phyloP scores from a whole-genome alignment of 1,140 invertebrate species.

The Brachionus koreanus region DNA sequence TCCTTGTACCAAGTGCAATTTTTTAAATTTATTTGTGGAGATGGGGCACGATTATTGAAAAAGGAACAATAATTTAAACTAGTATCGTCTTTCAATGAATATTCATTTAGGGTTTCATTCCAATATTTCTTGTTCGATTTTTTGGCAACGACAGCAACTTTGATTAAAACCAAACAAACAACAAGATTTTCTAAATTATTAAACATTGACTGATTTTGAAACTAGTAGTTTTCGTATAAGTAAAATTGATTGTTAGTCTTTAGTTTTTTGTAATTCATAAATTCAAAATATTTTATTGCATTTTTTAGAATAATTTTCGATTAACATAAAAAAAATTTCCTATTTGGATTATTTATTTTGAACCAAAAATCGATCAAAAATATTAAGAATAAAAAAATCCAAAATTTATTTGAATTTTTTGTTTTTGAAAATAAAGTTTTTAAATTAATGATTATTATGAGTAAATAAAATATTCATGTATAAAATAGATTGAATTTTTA shows the following conservation, averaged over 20 bases:
- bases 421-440: too few relatives aligned
- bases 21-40: conserved; percentile 53
- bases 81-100: neutral
- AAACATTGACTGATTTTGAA: neutral
- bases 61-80: conserved; percentile 54
- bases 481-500: too few relatives aligned
- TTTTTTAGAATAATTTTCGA: neutral
- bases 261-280: neutral
- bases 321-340: neutral
- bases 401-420: too few relatives aligned
- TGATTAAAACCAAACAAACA: neutral
- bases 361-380: neutral
- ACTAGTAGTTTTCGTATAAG: neutral
- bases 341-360: neutral
- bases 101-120: neutral
- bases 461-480: too few relatives aligned
- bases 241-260: neutral
- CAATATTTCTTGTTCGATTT: neutral
- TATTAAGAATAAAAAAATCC: too few relatives aligned
- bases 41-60: conserved; percentile 57
- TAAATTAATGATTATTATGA: too few relatives aligned
- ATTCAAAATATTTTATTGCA: neutral
- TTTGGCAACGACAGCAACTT: neutral
- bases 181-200: neutral
- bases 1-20: conserved; percentile 59